Evolutionary conservation across 1,140 invertebrate genomes (phyloP), one percentile per base, ranked within the genome.

Genomic region (Doryteuthis pealeii): DNA sequence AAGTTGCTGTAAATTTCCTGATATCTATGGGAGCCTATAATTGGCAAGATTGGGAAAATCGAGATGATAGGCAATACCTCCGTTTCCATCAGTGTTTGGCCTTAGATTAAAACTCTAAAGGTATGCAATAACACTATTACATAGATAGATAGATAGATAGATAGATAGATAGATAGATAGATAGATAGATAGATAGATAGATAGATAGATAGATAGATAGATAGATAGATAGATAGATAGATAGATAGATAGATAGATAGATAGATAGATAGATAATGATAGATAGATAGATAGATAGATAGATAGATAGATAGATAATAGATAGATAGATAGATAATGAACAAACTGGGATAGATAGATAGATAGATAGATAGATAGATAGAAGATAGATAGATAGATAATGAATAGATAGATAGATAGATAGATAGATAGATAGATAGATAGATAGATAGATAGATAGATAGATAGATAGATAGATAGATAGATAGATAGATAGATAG

Each of bases 121-220:
- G 10, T 40, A 40, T 40, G 3, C n/a, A n/a, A n/a, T n/a, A n/a
- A n/a, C n/a, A n/a, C n/a, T n/a, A 49, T 49, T 12, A 49, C 45
- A 22, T 49, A 49, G 45, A 49, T 49, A 49, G 45, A 49, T 49
- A 49, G 45, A 49, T 49, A 49, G 45, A 49, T 49, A 49, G 45
- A 49, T 49, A 49, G 45, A 49, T 49, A 49, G 45, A 49, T 49
- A 49, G 45, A 49, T 49, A 49, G 45, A 49, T 49, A 49, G 45
- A 49, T 49, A 49, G 45, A 49, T 49, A 49, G 45, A 49, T 49
- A 49, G 45, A 8, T 49, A 49, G 45, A 49, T 49, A 49, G 45
- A 49, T 49, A 49, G 45, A 49, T 49, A 49, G 45, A 49, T 49
- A 49, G 45, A 49, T 49, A 49, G 45, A 49, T 49, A 49, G 45